phyloP scores from a whole-genome alignment of 2,797 vertebrate species.

The Astyanax mexicanus region DNA sequence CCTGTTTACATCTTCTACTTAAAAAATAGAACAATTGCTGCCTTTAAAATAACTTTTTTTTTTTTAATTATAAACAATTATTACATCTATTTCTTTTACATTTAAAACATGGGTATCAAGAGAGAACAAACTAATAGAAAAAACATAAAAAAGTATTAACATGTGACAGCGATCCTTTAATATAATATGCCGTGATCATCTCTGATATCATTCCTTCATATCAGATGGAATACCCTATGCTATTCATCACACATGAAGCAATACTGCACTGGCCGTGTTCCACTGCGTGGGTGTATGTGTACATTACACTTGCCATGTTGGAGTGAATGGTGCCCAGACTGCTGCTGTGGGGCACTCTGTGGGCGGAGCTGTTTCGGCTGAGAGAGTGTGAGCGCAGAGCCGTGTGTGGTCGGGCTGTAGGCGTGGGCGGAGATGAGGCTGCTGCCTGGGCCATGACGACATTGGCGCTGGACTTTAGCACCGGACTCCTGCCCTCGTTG shows the following conservation, averaged over 20 bases:
- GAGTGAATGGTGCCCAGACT: slow-evolving; percentile 81
- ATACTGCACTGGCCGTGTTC: not conserved
- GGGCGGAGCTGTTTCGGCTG: slow-evolving; percentile 86
- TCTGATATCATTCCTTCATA: not conserved
- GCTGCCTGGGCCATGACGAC: slow-evolving; percentile 63
- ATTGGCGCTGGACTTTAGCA: slow-evolving; percentile 59
- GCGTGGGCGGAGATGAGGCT: slow-evolving; percentile 62
- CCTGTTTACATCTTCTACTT: too few species aligned
- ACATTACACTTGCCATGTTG: slow-evolving; percentile 82
- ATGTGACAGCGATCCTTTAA: not conserved
- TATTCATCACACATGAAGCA: slow-evolving; percentile 10
- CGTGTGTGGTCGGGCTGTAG: slow-evolving; percentile 76
- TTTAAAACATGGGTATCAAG: too few species aligned
- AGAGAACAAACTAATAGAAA: too few species aligned
- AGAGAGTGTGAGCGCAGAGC: slow-evolving; percentile 90
- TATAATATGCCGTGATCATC: too few species aligned
- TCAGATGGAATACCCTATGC: slow-evolving; percentile 4
- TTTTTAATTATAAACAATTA: too few species aligned
- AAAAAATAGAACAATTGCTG: too few species aligned
- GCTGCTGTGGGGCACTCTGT: slow-evolving; percentile 81
- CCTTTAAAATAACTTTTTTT: too few species aligned
- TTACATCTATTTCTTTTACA: too few species aligned
- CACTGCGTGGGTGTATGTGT: slow-evolving; percentile 20
- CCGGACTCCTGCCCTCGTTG: slow-evolving; percentile 74
- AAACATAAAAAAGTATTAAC: not conserved